Evolutionary conservation across 2,113 vertebrate species (phyloP).

Genomic region (Leucopsar rothschildi): DNA sequence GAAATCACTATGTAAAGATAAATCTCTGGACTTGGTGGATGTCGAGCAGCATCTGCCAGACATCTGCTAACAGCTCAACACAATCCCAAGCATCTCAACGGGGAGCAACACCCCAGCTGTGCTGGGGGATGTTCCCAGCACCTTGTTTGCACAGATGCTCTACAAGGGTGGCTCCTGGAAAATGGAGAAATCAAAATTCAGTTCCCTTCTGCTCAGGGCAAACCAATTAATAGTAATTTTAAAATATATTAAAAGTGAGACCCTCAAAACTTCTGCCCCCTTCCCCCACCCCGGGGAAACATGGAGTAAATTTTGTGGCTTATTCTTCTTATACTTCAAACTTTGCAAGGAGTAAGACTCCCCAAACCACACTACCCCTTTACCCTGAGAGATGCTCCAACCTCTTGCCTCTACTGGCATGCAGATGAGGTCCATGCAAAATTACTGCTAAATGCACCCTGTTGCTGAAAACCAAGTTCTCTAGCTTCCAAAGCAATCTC

Average conservation of each 20-base stretch:
- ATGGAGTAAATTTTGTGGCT: neutral
- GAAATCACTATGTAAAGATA: neutral
- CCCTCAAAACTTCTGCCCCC: neutral
- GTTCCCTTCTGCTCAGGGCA: neutral
- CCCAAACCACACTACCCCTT: neutral
- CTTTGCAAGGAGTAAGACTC: neutral
- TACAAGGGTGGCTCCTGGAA: accelerated
- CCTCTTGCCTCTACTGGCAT: neutral
- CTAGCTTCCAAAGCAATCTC: neutral
- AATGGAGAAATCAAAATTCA: neutral
- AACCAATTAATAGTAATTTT: neutral
- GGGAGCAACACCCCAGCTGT: neutral
- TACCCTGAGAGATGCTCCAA: neutral
- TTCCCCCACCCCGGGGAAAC: neutral
- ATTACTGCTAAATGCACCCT: neutral
- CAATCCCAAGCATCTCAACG: neutral
- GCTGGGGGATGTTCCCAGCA: neutral
- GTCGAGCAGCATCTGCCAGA: neutral
- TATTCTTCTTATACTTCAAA: neutral
- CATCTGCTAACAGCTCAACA: neutral
- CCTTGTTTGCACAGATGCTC: neutral
- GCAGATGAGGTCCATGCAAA: neutral
- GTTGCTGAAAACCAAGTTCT: neutral
- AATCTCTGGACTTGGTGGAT: neutral
- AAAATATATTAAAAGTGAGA: neutral